phyloP scores from a whole-genome alignment of 2,888 invertebrate genomes.

The Apomyelois bistriatella region DNA sequence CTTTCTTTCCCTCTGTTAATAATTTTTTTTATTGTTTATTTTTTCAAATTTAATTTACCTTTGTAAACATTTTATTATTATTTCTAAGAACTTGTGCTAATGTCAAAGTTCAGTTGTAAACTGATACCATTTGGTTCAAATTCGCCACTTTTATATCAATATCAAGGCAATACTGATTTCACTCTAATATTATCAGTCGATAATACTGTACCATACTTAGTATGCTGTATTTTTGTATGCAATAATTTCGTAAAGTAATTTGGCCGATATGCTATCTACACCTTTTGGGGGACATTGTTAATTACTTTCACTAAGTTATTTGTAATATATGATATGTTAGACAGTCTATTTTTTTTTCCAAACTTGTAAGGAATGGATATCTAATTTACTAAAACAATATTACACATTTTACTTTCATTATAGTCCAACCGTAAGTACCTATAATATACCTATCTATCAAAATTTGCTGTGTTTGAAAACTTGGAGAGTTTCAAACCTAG shows the following conservation, averaged over 20 bases:
- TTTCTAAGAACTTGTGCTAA: slow-evolving; percentile 6
- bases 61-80: slow-evolving; percentile 12
- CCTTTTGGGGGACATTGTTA: slow-evolving; percentile 11
- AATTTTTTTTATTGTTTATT: background rate
- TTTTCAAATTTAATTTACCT: slow-evolving; percentile 7
- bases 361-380: no score
- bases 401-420: no score
- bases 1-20: background rate
- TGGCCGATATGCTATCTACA: slow-evolving; percentile 9
- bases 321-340: background rate
- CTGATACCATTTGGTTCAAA: slow-evolving; percentile 32
- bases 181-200: slow-evolving; percentile 25
- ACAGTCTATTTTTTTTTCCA: no score
- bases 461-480: no score
- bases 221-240: slow-evolving; percentile 14
- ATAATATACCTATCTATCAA: no score
- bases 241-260: slow-evolving; percentile 18
- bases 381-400: no score
- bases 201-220: slow-evolving; percentile 13
- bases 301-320: slow-evolving; percentile 6
- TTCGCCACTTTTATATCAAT: slow-evolving; percentile 41
- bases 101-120: slow-evolving; percentile 17
- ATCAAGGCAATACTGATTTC: slow-evolving; percentile 35
- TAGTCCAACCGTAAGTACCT: no score
- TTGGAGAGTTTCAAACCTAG: no score